These are phyloP conservation scores for Protophormia terraenovae DNA, from an alignment of 2,888 invertebrate genomes.

Conservation along the genomic window DNA sequence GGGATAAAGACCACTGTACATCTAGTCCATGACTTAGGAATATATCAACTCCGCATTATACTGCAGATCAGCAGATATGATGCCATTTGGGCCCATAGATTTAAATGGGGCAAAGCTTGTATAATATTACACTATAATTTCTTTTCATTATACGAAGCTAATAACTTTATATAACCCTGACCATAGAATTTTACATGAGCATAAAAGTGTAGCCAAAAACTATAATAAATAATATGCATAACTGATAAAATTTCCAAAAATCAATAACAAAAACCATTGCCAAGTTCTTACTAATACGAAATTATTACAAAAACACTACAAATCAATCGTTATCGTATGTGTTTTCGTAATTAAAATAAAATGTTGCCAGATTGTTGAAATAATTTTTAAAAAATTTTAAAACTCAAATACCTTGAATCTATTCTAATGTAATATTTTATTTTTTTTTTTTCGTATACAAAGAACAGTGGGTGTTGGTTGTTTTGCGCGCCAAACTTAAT, in stretches of 20 bases:
- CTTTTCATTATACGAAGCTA: not conserved
- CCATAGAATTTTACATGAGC: not conserved
- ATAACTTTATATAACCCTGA: constrained; percentile 9
- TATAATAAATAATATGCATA: not conserved
- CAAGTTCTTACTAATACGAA: not conserved
- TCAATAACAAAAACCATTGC: not conserved
- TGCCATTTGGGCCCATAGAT: no score
- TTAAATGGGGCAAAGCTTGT: no score
- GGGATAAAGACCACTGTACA: no score
- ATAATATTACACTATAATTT: no score
- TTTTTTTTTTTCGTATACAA: not conserved
- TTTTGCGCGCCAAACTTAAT: constrained; percentile 31
- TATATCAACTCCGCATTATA: no score
- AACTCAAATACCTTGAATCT: not conserved
- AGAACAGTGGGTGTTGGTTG: not conserved
- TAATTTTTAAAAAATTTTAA: not conserved
- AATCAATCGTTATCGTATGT: not conserved
- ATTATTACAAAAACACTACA: not conserved
- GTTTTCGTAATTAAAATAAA: not conserved
- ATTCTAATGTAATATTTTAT: not conserved
- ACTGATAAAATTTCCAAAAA: not conserved
- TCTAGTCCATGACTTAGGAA: no score
- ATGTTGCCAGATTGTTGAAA: not conserved
- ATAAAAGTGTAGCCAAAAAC: not conserved
- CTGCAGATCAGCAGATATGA: no score